phyloP scores from a whole-genome alignment of 2,888 invertebrate genomes.

The Oeneis ivallda region DNA sequence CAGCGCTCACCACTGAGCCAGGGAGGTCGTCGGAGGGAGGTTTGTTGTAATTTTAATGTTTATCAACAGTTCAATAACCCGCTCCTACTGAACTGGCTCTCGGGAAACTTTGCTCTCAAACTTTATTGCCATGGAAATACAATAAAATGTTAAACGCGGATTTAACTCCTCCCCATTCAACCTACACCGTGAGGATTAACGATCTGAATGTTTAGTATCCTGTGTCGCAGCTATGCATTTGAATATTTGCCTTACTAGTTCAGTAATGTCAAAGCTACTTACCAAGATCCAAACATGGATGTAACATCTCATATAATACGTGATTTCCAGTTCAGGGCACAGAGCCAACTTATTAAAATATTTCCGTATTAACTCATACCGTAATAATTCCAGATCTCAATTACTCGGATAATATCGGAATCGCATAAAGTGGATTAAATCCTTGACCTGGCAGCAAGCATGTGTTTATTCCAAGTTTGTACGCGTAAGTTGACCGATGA shows the following conservation, averaged over 20 bases:
- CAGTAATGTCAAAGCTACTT: not conserved
- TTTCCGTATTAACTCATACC: conserved; percentile 11
- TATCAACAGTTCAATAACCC: no score
- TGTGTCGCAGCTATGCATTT: no score
- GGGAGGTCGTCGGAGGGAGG: no score
- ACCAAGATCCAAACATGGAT: not conserved
- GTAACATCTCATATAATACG: conserved; percentile 8
- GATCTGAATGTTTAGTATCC: no score
- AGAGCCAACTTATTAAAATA: conserved; percentile 16
- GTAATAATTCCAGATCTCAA: conserved; percentile 1
- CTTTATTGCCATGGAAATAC: no score
- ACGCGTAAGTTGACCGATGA: conserved; percentile 22
- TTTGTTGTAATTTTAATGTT: no score
- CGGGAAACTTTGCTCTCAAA: no score
- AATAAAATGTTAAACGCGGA: no score
- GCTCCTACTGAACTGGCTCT: no score
- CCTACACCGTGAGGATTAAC: no score
- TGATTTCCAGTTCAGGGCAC: conserved; percentile 17
- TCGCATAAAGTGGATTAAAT: conserved; percentile 17
- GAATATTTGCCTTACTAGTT: not conserved
- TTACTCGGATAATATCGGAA: conserved; percentile 16
- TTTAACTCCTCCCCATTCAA: not conserved
- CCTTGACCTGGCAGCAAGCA: conserved; percentile 29
- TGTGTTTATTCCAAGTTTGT: conserved; percentile 24
- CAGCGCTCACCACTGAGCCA: no score